Base-by-base conservation (phyloP, 2,888 invertebrate genomes). In the Caenorhabditis sp. region DNA sequence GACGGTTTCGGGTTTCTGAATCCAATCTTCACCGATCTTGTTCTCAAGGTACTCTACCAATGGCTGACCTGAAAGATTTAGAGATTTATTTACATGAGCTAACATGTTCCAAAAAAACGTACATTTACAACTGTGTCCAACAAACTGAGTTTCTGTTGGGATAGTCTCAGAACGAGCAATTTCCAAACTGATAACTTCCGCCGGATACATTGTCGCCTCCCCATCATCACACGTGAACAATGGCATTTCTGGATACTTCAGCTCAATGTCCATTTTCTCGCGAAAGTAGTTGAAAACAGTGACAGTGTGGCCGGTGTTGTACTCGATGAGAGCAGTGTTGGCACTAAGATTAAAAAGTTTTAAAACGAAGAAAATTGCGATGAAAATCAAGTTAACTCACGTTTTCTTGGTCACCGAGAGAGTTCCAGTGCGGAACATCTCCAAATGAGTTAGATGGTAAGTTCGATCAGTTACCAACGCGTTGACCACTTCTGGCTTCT, bases 201-300 rank as follows among this genome's bases (percentile, higher is more conserved):
- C 58, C 20, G 58, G 58, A 13, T 58, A 58, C 32, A 35, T 35
- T 1, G 58, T 37, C 4, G 37, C 20, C 20, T 58, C 58, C 18
- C 58, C 58, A 9, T 58, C 58, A 20, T 58, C 58, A 26, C 58
- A 58, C 11, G 22, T 58, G 37, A 58, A 58, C 15, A 58, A 26
- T 18, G 58, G 58, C 58, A 58, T 58, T 35, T 58, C 35, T 15
- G 58, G 58, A n/a, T 58, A 13, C 15, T 58, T 32, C 11, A 58
- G 13, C 58, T 58, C 58, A 9, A 58, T 58, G 58, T 58, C 58
- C 11, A n/a, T 20, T 15, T 58, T 32, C 1, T 58, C 37, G 9
- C 20, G 58, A 37, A 35, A 58, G 11, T 20, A 35, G 20, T 58
- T 26, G 37, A 58, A 58, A 1, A 58, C 11, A 20, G 20, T 58